Evolutionary conservation across 2,113 vertebrate genomes (phyloP).

Genomic region (Tetraodon nigroviridis): DNA sequence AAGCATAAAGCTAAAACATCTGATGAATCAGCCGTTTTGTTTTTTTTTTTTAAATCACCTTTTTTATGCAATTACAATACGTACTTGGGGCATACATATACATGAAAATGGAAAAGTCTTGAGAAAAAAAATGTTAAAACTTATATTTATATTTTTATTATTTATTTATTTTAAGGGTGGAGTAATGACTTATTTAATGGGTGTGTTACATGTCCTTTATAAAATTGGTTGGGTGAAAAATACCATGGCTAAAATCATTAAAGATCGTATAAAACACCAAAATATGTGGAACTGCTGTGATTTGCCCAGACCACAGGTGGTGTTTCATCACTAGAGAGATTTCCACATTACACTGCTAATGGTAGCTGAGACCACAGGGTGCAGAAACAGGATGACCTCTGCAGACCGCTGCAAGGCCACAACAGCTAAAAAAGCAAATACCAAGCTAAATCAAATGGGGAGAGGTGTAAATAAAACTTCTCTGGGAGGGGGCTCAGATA

Average conservation of each 20-base stretch:
- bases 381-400: constrained; percentile 34
- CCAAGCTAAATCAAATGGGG: constrained; percentile 70
- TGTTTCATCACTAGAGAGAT: constrained; percentile 29
- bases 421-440: constrained; percentile 68
- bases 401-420: constrained; percentile 39
- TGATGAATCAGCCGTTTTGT: no score
- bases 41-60: no score
- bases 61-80: no score
- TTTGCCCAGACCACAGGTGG: not conserved
- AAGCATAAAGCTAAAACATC: no score
- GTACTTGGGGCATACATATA: no score
- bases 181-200: no score
- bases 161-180: no score
- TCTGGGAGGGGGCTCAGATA: constrained; percentile 57
- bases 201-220: not conserved
- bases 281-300: not conserved
- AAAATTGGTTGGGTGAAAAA: no score
- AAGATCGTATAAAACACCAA: not conserved
- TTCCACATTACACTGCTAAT: constrained; percentile 34
- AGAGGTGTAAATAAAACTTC: constrained; percentile 75
- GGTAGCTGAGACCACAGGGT: constrained; percentile 14
- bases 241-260: no score
- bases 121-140: no score
- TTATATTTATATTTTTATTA: no score
- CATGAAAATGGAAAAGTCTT: no score